Percentiles rank a stretch among this genome's conserved stretches.
These are phyloP conservation scores for Hybos culiciformis DNA, from an alignment of 2,888 invertebrate genomes.

Conservation along the genomic window DNA sequence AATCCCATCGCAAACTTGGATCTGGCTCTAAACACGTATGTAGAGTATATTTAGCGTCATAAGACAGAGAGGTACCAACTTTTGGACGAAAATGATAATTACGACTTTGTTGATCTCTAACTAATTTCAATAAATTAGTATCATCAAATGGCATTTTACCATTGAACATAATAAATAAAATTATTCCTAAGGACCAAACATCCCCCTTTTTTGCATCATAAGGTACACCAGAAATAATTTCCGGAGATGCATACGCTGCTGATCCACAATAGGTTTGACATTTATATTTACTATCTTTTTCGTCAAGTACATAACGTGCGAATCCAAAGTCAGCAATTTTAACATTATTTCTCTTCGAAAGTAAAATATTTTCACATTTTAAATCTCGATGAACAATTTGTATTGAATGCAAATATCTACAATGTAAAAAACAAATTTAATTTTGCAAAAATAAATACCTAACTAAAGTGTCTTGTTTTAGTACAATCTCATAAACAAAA, in stretches of 20 bases:
- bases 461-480: no score
- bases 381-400: conserved; percentile 82
- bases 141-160: conserved; percentile 92
- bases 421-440: no score
- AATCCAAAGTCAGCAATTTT: conserved; percentile 93
- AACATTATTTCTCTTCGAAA: conserved; percentile 72
- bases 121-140: conserved; percentile 63
- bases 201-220: conserved; percentile 83
- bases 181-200: conserved; percentile 85
- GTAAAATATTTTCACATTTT: conserved; percentile 85
- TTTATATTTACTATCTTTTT: conserved; percentile 56
- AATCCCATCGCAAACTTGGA: conserved; percentile 56
- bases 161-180: conserved; percentile 87
- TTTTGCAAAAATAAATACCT: no score
- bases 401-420: conserved; percentile 69
- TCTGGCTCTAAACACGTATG: conserved; percentile 74
- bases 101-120: conserved; percentile 70
- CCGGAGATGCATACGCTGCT: conserved; percentile 91
- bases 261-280: conserved; percentile 94
- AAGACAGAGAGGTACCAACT: conserved; percentile 53
- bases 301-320: conserved; percentile 64
- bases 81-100: conserved; percentile 65
- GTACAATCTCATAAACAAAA: no score
- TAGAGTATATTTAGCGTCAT: conserved; percentile 62
- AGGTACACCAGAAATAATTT: conserved; percentile 78